Evolutionary conservation across 1,140 invertebrate genomes (phyloP), one percentile per base, ranked within the genome.

Genomic region (Zaprionus ghesquierei): DNA sequence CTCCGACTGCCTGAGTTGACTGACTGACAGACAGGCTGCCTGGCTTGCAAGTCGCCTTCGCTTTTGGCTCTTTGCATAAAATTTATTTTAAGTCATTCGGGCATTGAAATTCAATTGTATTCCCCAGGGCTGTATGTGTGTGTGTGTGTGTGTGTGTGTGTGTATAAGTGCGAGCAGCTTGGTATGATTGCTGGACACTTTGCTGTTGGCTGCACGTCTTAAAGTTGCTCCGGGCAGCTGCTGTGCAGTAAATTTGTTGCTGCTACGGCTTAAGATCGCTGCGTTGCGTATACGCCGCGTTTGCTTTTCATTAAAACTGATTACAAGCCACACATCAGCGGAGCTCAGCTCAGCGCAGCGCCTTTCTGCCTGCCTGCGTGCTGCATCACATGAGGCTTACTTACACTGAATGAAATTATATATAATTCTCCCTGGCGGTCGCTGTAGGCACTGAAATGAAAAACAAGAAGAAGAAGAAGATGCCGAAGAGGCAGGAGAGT

Each of bases 241-340:
- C 41, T 41, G 23, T 20, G 22, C 5, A 46, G n/a, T 6, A 50
- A 55, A 49, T 61, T 75, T 66, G 60, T 79, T 77, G 50, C 31
- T 6, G 18, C 25, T 22, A 41, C 23, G 12, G 25, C 46, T 79
- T 79, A 46, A 73, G 49, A 55, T 54, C 58, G 38, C 63, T 50
- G 46, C 29, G 50, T 58, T 56, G 4, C 62, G 25, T 63, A 81
- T 82, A 75, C 75, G 75, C 59, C 12, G 60, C 65, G 78, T 81
- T 82, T 77, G 79, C 66, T 64, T 78, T 78, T 82, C 62, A 81
- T 82, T 82, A 81, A 78, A 56, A 69, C 58, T 44, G 59, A 38
- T 69, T 62, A 75, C 55, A 64, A 56, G 44, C 65, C 51, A 59
- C 38, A 69, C 23, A 18, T 13, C 20, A 58, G 25, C 2, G 23